Conservation (phyloP, 2,888 invertebrate genomes). For the Stenotaenia linearis region DNA sequence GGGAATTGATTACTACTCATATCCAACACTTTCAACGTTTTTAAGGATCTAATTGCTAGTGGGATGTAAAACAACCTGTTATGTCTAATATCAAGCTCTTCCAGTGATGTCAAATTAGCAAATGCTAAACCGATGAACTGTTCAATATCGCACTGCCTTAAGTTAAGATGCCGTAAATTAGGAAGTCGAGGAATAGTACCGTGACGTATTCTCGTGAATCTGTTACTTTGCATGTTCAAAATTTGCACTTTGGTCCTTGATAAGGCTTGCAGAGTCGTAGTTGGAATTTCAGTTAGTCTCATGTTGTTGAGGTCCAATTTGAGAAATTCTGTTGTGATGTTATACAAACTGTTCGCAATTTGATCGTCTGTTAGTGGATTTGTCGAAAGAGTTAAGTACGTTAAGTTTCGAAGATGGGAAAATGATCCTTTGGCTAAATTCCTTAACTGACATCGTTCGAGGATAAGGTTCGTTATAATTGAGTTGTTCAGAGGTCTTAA, state of each 20-base stretch:
- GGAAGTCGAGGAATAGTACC: not conserved
- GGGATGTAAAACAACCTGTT: not conserved
- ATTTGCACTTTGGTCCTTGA: not conserved
- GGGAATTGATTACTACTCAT: not conserved
- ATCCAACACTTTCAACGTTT: not conserved
- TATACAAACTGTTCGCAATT: not conserved
- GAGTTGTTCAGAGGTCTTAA: not conserved
- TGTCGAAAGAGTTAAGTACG: not conserved
- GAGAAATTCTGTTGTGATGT: not conserved
- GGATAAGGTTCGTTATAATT: not conserved
- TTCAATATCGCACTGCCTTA: not conserved
- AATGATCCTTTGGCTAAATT: not conserved
- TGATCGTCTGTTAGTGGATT: not conserved
- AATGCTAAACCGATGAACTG: not conserved
- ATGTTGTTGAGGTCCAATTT: not conserved
- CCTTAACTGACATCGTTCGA: not conserved
- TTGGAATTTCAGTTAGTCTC: not conserved
- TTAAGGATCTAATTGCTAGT: not conserved
- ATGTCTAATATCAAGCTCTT: not conserved
- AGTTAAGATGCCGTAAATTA: not conserved
- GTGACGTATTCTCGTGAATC: not conserved
- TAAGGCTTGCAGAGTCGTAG: not conserved
- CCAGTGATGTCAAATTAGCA: slow-evolving; percentile 19
- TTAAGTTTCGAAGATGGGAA: not conserved
- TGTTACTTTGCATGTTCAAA: not conserved